Evolutionary conservation across 2,113 vertebrate species (phyloP).

Genomic region (Charadrius vociferus): DNA sequence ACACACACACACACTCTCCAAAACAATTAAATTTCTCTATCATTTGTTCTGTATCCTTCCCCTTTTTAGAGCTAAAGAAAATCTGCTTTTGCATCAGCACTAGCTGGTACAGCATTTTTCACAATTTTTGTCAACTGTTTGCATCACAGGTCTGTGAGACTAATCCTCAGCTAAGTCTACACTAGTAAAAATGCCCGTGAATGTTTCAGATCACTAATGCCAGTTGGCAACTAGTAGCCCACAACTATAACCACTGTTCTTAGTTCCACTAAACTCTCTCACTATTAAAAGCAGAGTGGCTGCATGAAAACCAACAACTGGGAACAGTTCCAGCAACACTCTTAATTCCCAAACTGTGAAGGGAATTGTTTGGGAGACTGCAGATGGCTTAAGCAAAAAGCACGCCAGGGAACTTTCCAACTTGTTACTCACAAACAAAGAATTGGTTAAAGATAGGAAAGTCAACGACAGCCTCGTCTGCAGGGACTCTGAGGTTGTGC

Average conservation of each 20-base stretch:
- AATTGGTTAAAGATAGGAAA: not conserved
- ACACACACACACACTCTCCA: not conserved
- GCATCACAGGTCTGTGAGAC: not conserved
- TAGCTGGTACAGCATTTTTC: not conserved
- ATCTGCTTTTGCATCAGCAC: not conserved
- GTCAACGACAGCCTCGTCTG: not conserved
- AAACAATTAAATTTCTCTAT: not conserved
- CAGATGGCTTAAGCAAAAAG: not conserved
- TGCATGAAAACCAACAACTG: not conserved
- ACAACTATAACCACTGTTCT: not conserved
- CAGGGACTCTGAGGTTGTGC: not conserved
- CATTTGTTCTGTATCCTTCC: not conserved
- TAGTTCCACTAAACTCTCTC: not conserved
- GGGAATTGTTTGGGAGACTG: not conserved
- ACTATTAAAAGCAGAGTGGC: not conserved
- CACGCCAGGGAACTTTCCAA: not conserved
- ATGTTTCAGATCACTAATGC: not conserved
- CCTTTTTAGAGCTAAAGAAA: not conserved
- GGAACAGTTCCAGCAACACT: not conserved
- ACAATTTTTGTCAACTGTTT: not conserved
- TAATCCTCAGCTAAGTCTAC: not conserved
- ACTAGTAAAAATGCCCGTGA: not conserved
- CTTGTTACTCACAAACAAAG: not conserved
- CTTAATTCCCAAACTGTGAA: not conserved
- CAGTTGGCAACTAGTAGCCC: not conserved